phyloP scores from a whole-genome alignment of 2,888 invertebrate genomes.

The Tetropium fuscum region DNA sequence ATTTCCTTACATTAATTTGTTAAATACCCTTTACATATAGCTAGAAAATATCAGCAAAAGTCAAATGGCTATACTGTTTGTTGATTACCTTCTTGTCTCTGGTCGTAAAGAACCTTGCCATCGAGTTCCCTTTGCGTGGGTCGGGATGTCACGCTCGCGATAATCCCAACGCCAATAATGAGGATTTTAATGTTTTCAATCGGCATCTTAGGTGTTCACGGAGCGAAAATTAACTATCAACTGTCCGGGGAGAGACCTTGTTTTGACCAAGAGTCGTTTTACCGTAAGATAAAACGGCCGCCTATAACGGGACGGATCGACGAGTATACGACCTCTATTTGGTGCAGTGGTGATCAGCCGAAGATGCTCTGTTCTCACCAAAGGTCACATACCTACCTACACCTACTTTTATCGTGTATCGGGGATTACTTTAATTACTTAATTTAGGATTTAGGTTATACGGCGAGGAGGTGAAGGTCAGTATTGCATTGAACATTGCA shows the following conservation, averaged over 20 bases:
- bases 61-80: too few species aligned
- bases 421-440: too few species aligned
- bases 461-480: too few species aligned
- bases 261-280: slow-evolving; percentile 44
- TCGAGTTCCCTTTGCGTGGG: slow-evolving; percentile 44
- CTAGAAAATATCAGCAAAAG: too few species aligned
- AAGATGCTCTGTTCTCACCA: too few species aligned
- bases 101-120: slow-evolving; percentile 69
- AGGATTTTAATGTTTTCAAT: slow-evolving; percentile 26
- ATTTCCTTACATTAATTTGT: too few species aligned
- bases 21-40: background rate
- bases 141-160: slow-evolving; percentile 58
- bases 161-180: slow-evolving; percentile 10
- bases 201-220: slow-evolving; percentile 32
- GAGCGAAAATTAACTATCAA: slow-evolving; percentile 39
- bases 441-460: too few species aligned
- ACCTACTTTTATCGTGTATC: too few species aligned
- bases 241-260: slow-evolving; percentile 31
- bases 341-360: slow-evolving; percentile 7
- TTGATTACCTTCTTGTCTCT: slow-evolving; percentile 82
- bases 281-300: slow-evolving; percentile 38
- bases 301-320: slow-evolving; percentile 21
- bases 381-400: too few species aligned
- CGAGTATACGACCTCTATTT: slow-evolving; percentile 20
- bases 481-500: too few species aligned